These are phyloP conservation scores for Forbesichthys papilliferus DNA, from an alignment of 2,113 vertebrate genomes.

Conservation along the genomic window DNA sequence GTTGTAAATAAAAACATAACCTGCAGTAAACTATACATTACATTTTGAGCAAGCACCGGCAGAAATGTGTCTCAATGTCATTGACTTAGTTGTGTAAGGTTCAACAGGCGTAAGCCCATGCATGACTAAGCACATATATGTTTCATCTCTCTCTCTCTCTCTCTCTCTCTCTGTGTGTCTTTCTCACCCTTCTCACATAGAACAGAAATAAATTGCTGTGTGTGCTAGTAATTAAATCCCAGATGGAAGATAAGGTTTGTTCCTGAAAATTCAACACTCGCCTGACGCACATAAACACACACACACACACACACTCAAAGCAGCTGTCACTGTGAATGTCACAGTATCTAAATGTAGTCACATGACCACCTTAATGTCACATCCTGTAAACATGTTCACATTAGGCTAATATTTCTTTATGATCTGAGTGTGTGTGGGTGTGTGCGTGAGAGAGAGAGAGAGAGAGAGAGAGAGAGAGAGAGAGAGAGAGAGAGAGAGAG, in stretches of 20 bases:
- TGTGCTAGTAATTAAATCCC: constrained; percentile 47
- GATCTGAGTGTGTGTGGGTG: not conserved
- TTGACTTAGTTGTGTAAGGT: not conserved
- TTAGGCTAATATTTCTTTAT: constrained; percentile 12
- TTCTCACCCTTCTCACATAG: not conserved
- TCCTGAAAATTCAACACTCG: constrained; percentile 2
- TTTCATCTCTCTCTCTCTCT: not conserved
- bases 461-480: too few species aligned
- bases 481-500: not conserved
- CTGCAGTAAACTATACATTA: too few species aligned
- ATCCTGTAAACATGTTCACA: constrained; percentile 21
- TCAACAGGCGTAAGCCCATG: not conserved
- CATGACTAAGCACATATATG: not conserved
- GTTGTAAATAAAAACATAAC: too few species aligned
- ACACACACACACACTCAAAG: constrained; percentile 2
- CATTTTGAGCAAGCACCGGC: too few species aligned
- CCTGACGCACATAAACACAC: constrained; percentile 5
- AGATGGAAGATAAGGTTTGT: constrained; percentile 27
- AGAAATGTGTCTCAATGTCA: not conserved
- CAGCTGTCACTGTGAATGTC: constrained; percentile 55
- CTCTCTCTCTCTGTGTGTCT: not conserved
- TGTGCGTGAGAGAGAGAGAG: not conserved
- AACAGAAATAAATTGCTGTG: constrained; percentile 34
- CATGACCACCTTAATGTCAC: constrained; percentile 21
- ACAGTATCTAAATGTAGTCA: constrained; percentile 32